Conservation (phyloP, 2,797 vertebrate genomes). For the Gymnothorax reevesii region DNA sequence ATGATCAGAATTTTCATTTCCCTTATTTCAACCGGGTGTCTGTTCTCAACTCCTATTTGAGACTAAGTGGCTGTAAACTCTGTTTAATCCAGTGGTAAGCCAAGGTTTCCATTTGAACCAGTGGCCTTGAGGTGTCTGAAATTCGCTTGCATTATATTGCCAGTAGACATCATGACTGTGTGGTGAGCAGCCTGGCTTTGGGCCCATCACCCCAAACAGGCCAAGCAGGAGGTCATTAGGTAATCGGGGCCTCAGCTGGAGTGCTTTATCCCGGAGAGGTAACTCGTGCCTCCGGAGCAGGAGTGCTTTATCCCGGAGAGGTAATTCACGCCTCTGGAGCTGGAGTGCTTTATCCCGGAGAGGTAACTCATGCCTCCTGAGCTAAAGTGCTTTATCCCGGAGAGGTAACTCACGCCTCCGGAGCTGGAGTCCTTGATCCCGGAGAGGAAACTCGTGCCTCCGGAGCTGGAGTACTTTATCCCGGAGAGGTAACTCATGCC, state of each 20-base stretch:
- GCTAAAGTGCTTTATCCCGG: too few species aligned
- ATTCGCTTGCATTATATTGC: background rate
- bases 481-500: too few species aligned
- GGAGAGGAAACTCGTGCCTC: too few species aligned
- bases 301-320: too few species aligned
- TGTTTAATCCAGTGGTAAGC: background rate
- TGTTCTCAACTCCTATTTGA: background rate
- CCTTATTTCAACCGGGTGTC: background rate
- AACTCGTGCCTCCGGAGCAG: background rate
- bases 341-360: too few species aligned
- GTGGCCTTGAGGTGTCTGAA: background rate
- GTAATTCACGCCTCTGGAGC: too few species aligned
- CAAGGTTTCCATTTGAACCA: background rate
- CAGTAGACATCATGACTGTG: background rate
- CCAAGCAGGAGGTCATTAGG: background rate
- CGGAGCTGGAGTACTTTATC: too few species aligned
- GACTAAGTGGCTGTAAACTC: background rate
- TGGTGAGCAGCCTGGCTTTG: background rate
- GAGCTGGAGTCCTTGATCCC: too few species aligned
- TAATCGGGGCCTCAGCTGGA: background rate
- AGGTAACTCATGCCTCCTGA: too few species aligned
- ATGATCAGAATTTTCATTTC: background rate
- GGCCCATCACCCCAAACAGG: background rate
- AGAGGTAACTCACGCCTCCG: too few species aligned
- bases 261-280: background rate